Conservation (phyloP, 2,113 vertebrate species). For the Pongo pygmaeus region DNA sequence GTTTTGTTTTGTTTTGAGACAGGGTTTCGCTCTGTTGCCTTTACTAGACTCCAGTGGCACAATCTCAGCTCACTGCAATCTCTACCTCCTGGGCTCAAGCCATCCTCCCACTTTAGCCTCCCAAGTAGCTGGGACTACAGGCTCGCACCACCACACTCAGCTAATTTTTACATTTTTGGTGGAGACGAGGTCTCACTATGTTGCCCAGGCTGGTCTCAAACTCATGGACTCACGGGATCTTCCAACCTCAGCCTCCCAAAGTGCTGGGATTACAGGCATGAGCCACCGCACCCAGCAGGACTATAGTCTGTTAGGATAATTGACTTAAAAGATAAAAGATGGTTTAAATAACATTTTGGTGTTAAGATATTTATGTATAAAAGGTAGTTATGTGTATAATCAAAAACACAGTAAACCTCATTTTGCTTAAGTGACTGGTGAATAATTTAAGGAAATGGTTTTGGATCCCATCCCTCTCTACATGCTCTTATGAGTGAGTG, state of each 20-base stretch:
- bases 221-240: background rate
- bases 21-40: background rate
- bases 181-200: background rate
- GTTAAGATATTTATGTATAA: background rate
- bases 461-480: background rate
- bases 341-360: slow-evolving; percentile 22
- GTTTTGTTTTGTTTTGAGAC: background rate
- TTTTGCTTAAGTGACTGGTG: background rate
- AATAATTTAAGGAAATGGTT: slow-evolving; percentile 7
- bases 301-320: background rate
- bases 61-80: background rate
- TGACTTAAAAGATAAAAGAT: slow-evolving; percentile 11
- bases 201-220: background rate
- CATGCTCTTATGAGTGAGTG: background rate
- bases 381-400: background rate
- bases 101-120: background rate
- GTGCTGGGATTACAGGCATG: background rate
- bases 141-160: background rate
- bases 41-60: background rate
- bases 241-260: background rate
- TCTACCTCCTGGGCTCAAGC: background rate
- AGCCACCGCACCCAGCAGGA: background rate
- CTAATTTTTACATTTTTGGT: background rate
- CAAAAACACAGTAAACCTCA: background rate
- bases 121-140: background rate